Base-by-base conservation (phyloP, 2,888 invertebrate species). In the Hirtodrosophila alboralis region DNA sequence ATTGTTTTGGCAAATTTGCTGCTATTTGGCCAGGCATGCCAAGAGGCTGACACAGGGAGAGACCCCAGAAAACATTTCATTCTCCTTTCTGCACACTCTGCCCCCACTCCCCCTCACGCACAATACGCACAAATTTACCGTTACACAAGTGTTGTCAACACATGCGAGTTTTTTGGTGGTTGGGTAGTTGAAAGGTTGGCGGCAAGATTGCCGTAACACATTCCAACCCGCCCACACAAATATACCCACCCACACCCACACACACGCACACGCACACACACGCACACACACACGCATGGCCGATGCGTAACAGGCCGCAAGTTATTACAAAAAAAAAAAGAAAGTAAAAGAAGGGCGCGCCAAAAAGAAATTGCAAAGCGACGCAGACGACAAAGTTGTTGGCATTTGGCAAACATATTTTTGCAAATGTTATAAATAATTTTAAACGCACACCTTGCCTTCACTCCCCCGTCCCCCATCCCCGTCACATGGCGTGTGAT, bases 1-100 rank as follows among this genome's bases (percentile, higher is more conserved):
- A 87, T 88, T 87, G 87, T 88, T 87, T 78, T 87, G 78, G 84
- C 85, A 84, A 87, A 88, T 88, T 87, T 84, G 79, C 81, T 69
- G 84, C 71, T 75, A 85, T 80, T 81, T 79, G 61, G 80, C 67
- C 56, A 73, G 59, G 60, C 65, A 67, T 65, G 76, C 75, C 64
- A 62, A 66, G 68, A 64, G 65, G 44, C 58, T 54, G 61, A 60
- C 57, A 57, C 49, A n/a, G n/a, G n/a, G n/a, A n/a, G n/a, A n/a
- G 59, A 59, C 65, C 64, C 64, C 70, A 63, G n/a, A n/a, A n/a
- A n/a, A n/a, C n/a, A 49, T 63, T 69, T 53, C 14, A 4, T 26
- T 13, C 21, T 37, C 53, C 26, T 26, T 23, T n/a, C 4, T 13
- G 7, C 9, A n/a, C 27, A 4, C 4, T 16, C 27, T 6, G 4